Evolutionary conservation across 2,797 vertebrate genomes (phyloP), one percentile per base, ranked within the genome.

Genomic region (Sciurus vulgaris): DNA sequence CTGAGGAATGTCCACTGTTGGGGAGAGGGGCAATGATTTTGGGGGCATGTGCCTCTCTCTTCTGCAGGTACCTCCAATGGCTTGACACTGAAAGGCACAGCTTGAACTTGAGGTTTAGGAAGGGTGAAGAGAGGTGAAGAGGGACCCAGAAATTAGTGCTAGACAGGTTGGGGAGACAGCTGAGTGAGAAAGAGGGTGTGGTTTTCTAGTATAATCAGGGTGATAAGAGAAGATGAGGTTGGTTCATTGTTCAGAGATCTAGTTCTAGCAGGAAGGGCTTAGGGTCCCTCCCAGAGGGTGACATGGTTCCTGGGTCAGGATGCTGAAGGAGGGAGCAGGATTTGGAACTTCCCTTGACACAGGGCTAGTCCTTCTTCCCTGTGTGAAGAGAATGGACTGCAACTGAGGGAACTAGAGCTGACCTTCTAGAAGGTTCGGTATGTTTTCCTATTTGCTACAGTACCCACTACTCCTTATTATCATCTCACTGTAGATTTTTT

Each of bases 401-500:
- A 17, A 10, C 26, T 17, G 20, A n/a, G 22, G 35, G 11, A 7
- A 33, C 67, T 28, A 7, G 5, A 41, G 41, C 74, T 14, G 22
- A 17, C 65, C 28, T 59, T 44, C 24, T 1, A 12, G 18, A 89
- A 96, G 73, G 28, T 26, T 14, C 79, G 1, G 1, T 13, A 7
- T 10, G 20, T 4, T 49, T 33, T 54, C 44, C 18, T 18, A 28
- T 35, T 49, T 77, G 69, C 76, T 13, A n/a, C 28, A 77, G 22
- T 72, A 41, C 70, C 47, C 13, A 41, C 65, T 6, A 9, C 38
- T 94, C 59, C 74, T 26, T 76, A 74, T 56, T 17, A 3, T 18
- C 1, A 2, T 15, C 2, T 65, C 1, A 11, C 6, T 8, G 14
- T 7, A 24, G 41, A 51, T 3, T 26, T 81, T 41, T 47, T 0